Evolutionary conservation across 2,113 vertebrate species (phyloP).

Genomic region (Myotis lucifugus): DNA sequence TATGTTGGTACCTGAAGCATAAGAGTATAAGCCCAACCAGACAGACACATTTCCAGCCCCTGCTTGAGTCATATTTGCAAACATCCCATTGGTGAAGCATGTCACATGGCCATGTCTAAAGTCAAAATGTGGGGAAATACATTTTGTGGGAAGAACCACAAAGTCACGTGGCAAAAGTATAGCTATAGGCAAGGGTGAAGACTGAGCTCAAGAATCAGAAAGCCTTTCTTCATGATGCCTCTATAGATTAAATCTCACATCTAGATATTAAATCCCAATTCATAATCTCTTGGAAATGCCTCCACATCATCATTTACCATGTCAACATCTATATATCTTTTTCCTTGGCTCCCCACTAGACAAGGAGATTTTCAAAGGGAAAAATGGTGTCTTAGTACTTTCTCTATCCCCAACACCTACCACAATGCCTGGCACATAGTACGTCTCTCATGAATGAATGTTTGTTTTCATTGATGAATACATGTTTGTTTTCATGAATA

Average conservation of each 20-base stretch:
- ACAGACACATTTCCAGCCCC: background rate
- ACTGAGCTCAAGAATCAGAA: background rate
- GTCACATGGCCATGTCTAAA: background rate
- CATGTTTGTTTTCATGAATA: slow-evolving; percentile 37
- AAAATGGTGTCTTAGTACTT: slow-evolving; percentile 23
- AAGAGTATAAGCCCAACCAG: background rate
- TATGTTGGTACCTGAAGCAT: background rate
- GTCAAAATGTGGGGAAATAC: background rate
- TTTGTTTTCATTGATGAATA: slow-evolving; percentile 45
- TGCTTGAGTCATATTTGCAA: background rate
- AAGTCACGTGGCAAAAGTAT: background rate
- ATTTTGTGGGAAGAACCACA: background rate
- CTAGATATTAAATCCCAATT: background rate
- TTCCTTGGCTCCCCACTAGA: background rate
- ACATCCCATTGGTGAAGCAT: background rate
- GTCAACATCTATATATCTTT: background rate
- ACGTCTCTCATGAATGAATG: slow-evolving; percentile 33
- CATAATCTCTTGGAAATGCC: background rate
- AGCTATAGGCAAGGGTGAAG: background rate
- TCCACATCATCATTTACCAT: background rate
- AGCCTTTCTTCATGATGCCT: background rate
- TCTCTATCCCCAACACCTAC: background rate
- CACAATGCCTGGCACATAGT: slow-evolving; percentile 2
- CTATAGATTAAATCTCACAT: background rate
- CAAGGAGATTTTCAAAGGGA: background rate